Evolutionary conservation across 2,888 invertebrate species (phyloP).

Genomic region (Molorchus minor): DNA sequence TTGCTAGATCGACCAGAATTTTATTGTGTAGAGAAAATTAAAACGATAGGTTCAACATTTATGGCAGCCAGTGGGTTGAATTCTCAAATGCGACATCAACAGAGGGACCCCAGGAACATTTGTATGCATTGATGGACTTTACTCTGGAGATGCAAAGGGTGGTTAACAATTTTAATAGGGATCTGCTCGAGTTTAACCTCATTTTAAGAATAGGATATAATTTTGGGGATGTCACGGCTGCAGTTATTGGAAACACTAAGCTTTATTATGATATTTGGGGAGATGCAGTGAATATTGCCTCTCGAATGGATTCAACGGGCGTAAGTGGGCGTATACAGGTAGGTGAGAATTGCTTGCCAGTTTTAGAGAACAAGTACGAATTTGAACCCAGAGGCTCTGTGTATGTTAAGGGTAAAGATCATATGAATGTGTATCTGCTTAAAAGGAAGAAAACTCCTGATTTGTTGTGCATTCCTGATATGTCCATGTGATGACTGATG

Average conservation of each 20-base stretch:
- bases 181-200: slow-evolving; percentile 89
- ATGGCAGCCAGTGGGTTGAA: slow-evolving; percentile 98
- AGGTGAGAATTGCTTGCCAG: slow-evolving; percentile 77
- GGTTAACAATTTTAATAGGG: slow-evolving; percentile 87
- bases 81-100: slow-evolving; percentile 76
- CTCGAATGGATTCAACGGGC: slow-evolving; percentile 97
- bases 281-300: slow-evolving; percentile 97
- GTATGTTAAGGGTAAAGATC: slow-evolving; percentile 95
- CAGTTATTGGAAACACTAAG: slow-evolving; percentile 95
- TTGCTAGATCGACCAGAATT: slow-evolving; percentile 83
- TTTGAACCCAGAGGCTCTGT: slow-evolving; percentile 94
- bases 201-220: slow-evolving; percentile 89
- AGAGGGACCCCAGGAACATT: slow-evolving; percentile 76
- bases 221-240: slow-evolving; percentile 95
- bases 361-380: slow-evolving; percentile 78
- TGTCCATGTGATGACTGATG: slow-evolving; percentile 34
- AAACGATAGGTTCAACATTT: slow-evolving; percentile 95
- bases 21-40: slow-evolving; percentile 94
- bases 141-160: slow-evolving; percentile 90
- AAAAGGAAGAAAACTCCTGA: slow-evolving; percentile 64
- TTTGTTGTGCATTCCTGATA: slow-evolving; percentile 41
- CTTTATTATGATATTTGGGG: slow-evolving; percentile 99
- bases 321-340: slow-evolving; percentile 86
- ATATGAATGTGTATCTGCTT: slow-evolving; percentile 90
- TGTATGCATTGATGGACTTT: slow-evolving; percentile 92